Evolutionary conservation across 2,113 vertebrate genomes (phyloP), one percentile per base, ranked within the genome.

Genomic region (Planiliza haematocheilus): DNA sequence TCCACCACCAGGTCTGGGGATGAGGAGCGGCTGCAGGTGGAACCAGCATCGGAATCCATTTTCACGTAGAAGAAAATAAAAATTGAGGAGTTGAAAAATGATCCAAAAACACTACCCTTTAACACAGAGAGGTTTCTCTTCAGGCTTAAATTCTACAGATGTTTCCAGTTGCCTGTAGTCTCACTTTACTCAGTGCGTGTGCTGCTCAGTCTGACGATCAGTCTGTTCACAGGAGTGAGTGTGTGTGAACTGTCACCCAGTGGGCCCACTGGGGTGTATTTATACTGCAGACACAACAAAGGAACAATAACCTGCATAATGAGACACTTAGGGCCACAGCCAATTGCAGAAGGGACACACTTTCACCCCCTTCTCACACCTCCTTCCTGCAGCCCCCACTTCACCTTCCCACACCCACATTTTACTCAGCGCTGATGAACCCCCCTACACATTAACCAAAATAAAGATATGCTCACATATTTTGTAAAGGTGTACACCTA

Each of bases 281-380:
- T 95, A 95, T 95, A 94, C 77, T 24, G 55, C 81, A 37, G 46
- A 30, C 71, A 7, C 83, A 90, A 95, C 94, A 95, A 95, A 93
- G 89, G 94, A 93, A 93, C 94, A 95, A 95, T 92, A 92, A 89
- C 61, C 58, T 7, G 93, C 91, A 93, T 93, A 94, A 94, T 94
- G 91, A 93, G 90, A 93, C 89, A 91, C 89, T 90, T 91, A 90
- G 88, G 90, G 84, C 80, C 66, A 66, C 87, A 90, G 87, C 93
- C 94, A 94, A 94, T 95, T 91, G 92, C 90, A 91, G 91, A 92
- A 81, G 91, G 87, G 92, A 88, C 85, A 86, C 89, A 92, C 90
- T 91, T 91, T 90, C 81, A 85, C 86, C 76, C 74, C 77, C 70
- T 55, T 20, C 67, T 48, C 62, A 75, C 81, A 84, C 74, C 80